A percentile compares a stretch with the other conserved stretches of the same genome.
These are phyloP conservation scores for Ctenosaura bakeri DNA, from an alignment of 2,797 vertebrate genomes.

Conservation along the genomic window DNA sequence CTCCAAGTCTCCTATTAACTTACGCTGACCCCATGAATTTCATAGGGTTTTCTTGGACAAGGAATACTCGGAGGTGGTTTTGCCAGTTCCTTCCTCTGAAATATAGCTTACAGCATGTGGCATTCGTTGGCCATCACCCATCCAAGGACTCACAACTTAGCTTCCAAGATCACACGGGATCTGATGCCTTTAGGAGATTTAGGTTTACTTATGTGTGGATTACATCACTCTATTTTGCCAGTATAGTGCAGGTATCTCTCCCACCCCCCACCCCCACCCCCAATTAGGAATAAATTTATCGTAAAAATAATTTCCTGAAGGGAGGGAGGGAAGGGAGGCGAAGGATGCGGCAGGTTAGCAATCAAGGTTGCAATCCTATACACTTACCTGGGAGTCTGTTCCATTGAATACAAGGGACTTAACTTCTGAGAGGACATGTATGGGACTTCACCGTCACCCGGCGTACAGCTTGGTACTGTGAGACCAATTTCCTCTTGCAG, in stretches of 20 bases:
- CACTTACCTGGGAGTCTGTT: neutral
- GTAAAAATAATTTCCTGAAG: neutral
- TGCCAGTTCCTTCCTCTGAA: too few relatives aligned
- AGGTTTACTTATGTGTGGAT: neutral
- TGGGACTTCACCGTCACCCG: neutral
- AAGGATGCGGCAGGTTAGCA: neutral
- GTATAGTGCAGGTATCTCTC: rapidly evolving
- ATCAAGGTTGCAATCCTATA: neutral
- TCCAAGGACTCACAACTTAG: too few relatives aligned
- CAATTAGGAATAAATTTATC: neutral
- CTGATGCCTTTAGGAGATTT: too few relatives aligned
- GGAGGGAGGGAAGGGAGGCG: neutral
- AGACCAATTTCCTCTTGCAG: slow-evolving; percentile 11
- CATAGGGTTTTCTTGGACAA: neutral
- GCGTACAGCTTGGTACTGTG: neutral
- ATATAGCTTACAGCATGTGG: too few relatives aligned
- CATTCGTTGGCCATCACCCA: too few relatives aligned
- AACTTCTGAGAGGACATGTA: neutral
- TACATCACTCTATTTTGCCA: neutral
- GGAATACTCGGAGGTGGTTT: neutral
- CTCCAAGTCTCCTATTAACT: too few relatives aligned
- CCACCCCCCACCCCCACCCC: neutral
- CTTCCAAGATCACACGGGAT: too few relatives aligned
- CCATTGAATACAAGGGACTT: neutral
- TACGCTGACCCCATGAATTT: too few relatives aligned